Evolutionary conservation across 2,797 vertebrate genomes (phyloP).

Genomic region (Lophotriccus pileatus): DNA sequence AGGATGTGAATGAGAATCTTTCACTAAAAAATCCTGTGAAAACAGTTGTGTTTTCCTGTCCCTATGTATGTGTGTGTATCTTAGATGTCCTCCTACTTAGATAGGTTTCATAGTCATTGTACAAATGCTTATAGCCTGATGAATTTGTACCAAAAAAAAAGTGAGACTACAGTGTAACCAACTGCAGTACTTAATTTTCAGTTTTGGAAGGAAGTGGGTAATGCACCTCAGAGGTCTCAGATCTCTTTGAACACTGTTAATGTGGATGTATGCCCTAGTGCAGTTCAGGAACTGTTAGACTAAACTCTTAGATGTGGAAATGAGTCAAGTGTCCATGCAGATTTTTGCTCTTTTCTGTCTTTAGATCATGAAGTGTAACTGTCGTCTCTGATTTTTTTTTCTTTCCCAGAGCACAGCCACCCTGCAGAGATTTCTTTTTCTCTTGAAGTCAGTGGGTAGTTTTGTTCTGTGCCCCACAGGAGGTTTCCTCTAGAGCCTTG

Average conservation of each 20-base stretch:
- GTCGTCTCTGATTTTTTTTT: neutral
- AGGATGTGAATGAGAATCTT: neutral
- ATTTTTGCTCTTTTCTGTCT: slow-evolving; percentile 20
- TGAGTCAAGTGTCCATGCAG: slow-evolving; percentile 33
- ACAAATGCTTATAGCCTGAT: neutral
- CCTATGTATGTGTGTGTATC: too few species aligned
- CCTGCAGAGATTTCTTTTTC: slow-evolving; percentile 1
- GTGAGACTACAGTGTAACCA: neutral
- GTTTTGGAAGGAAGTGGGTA: neutral
- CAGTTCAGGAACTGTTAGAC: neutral
- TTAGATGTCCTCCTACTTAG: neutral
- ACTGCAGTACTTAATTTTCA: neutral
- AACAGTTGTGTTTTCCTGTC: neutral
- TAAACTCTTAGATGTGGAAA: slow-evolving; percentile 35
- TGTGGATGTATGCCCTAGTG: neutral
- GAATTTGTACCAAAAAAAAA: neutral
- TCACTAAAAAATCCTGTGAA: neutral
- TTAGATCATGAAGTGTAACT: slow-evolving; percentile 5
- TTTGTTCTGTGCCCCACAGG: neutral
- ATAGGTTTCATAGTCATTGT: neutral
- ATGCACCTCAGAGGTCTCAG: neutral
- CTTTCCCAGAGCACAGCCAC: neutral
- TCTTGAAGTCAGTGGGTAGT: neutral
- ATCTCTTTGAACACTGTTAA: neutral
- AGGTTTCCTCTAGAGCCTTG: neutral